A percentile compares a stretch with the other conserved stretches of the same genome.
phyloP scores from a whole-genome alignment of 2,888 invertebrate species.

The Tetragonisca angustula region DNA sequence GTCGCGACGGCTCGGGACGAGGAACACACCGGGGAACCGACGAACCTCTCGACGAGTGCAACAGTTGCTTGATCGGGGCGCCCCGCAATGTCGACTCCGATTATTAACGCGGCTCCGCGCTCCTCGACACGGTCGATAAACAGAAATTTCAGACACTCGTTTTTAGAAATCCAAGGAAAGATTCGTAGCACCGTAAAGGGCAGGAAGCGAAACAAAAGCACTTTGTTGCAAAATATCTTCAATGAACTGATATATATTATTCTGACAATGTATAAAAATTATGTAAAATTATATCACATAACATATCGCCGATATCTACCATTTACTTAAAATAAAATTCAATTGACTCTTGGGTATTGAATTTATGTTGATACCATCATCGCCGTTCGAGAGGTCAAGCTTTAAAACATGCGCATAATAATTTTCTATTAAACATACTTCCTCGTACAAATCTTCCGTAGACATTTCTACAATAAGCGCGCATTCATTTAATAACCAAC shows the following conservation, averaged over 20 bases:
- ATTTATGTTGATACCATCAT: neutral
- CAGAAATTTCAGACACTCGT: conserved; percentile 2
- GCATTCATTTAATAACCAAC: conserved; percentile 83
- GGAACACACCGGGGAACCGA: conserved; percentile 45
- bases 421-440: conserved; percentile 80
- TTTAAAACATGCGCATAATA: conserved; percentile 72
- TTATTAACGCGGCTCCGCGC: conserved; percentile 18
- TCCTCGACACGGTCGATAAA: conserved; percentile 43
- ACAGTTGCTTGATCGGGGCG: conserved; percentile 60
- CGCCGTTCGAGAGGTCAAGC: neutral
- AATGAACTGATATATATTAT: neutral
- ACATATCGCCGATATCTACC: conserved; percentile 37
- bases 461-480: conserved; percentile 78
- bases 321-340: conserved; percentile 54
- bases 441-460: conserved; percentile 79
- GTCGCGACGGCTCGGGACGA: conserved; percentile 48
- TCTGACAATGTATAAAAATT: too few species aligned
- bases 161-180: neutral
- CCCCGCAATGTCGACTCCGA: conserved; percentile 23
- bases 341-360: conserved; percentile 9
- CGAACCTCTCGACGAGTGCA: conserved; percentile 53
- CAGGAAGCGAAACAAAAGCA: neutral
- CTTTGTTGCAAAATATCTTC: neutral
- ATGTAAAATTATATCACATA: neutral
- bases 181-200: too few species aligned